Evolutionary conservation across 1,140 invertebrate species (phyloP), one percentile per base, ranked within the genome.

Genomic region (Zaprionus ornatus): DNA sequence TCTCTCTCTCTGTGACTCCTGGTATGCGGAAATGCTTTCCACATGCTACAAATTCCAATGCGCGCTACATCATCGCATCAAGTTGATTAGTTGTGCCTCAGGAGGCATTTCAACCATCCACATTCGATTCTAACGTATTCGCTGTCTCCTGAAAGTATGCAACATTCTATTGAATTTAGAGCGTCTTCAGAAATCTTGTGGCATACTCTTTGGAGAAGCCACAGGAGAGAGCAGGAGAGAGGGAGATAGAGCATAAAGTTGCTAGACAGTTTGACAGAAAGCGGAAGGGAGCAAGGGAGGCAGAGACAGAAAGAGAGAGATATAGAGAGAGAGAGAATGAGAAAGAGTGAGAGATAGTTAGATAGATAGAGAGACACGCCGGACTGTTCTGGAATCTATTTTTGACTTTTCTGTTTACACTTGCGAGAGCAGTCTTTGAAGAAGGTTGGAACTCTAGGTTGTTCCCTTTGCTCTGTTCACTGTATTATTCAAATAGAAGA

Each of bases 61-160:
- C 70, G 19, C 62, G 19, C 62, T 66, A 48, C 60, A 56, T 12
- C n/a, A 56, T 12, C 12, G 25, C 56, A 7, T 27, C 52, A 12
- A 35, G 69, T 48, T 19, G 50, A 40, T 59, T 59, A 37, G 54
- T 35, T 67, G 12, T 12, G 19, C 25, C 6, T 9, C 40, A 23
- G 50, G 25, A 54, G 9, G 7, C 2, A 1, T 48, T 21, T 23
- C 19, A 1, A 12, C 13, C 19, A 40, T 15, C 13, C 23, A 3
- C 7, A 48, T 48, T 17, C 10, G 45, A 15, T 15, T 17, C 40
- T 13, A 55, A 27, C 37, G 29, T 37, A 73, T 61, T 54, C 12
- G 9, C 13, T 9, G 7, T 54, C 65, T n/a, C 63, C 71, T 65
- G 61, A 74, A 74, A 74, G 71, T 74, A 74, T 74, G 65, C 71